Evolutionary conservation across 2,113 vertebrate species (phyloP).

Genomic region (Tricholaema leucomelas): DNA sequence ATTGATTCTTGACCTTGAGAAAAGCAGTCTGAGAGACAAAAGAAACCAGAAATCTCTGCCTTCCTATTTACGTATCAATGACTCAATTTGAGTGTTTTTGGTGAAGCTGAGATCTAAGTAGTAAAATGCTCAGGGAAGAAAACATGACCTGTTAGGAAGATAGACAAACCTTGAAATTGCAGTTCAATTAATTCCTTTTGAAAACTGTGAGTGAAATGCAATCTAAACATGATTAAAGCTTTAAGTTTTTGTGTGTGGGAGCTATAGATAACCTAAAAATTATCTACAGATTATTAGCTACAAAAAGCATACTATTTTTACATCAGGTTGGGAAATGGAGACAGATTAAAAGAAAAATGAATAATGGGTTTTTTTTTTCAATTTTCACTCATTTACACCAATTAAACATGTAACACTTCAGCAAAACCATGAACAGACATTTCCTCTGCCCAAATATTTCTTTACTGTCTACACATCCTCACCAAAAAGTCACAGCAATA

Average conservation of each 20-base stretch:
- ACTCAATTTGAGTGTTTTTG: rapidly evolving
- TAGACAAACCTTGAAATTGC: not conserved
- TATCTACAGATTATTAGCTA: not conserved
- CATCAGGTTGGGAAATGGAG: not conserved
- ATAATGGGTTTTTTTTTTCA: not conserved
- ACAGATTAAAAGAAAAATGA: not conserved
- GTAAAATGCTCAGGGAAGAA: not conserved
- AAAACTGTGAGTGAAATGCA: not conserved
- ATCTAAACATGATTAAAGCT: not conserved
- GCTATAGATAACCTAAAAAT: not conserved
- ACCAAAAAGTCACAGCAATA: not conserved
- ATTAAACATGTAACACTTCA: not conserved
- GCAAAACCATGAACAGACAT: not conserved
- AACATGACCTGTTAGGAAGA: not conserved
- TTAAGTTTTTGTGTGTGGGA: not conserved
- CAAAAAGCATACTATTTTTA: not conserved
- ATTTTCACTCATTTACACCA: not conserved
- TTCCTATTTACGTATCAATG: not conserved
- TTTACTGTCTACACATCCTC: not conserved
- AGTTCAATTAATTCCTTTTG: not conserved
- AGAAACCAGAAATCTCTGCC: not conserved
- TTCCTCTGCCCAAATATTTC: not conserved
- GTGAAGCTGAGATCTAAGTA: not conserved
- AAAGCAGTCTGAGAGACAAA: not conserved
- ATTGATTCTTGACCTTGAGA: not conserved